Conservation (phyloP, 2,888 invertebrate genomes). For the Prostheceraeus crozeri region DNA sequence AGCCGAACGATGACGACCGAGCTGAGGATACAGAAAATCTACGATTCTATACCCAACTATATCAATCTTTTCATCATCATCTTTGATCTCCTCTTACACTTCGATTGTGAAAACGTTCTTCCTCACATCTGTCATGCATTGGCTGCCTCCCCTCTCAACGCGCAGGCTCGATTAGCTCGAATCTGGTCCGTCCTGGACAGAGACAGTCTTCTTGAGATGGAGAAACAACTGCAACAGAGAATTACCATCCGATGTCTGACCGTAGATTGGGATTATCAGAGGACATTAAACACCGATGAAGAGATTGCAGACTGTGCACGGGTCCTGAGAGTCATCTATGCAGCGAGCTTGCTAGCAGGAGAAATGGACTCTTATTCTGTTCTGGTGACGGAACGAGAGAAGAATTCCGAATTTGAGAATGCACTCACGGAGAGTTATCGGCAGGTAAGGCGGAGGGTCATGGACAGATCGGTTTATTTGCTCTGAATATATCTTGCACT, state of each 20-base stretch:
- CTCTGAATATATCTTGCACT: too few species aligned
- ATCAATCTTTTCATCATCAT: not conserved
- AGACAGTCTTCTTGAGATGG: not conserved
- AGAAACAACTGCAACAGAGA: slow-evolving; percentile 65
- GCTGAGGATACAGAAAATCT: not conserved
- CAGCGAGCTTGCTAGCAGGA: slow-evolving; percentile 78
- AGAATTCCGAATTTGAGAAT: not conserved
- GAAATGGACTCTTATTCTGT: slow-evolving; percentile 47
- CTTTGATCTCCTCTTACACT: not conserved
- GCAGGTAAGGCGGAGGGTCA: too few species aligned
- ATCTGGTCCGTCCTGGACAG: not conserved
- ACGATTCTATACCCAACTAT: not conserved
- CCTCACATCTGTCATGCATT: not conserved
- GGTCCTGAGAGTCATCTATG: slow-evolving; percentile 68
- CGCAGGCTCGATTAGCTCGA: not conserved
- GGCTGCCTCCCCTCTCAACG: not conserved
- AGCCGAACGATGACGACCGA: too few species aligned
- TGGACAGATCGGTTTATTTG: too few species aligned
- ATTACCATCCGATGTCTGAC: slow-evolving; percentile 77
- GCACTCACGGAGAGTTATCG: too few species aligned
- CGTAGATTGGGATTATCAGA: slow-evolving; percentile 54
- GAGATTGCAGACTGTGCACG: slow-evolving; percentile 75
- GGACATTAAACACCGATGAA: slow-evolving; percentile 74
- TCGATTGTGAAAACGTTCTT: slow-evolving; percentile 2
- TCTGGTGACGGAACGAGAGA: slow-evolving; percentile 42